phyloP scores from a whole-genome alignment of 2,888 invertebrate species.

The Meganola albula region DNA sequence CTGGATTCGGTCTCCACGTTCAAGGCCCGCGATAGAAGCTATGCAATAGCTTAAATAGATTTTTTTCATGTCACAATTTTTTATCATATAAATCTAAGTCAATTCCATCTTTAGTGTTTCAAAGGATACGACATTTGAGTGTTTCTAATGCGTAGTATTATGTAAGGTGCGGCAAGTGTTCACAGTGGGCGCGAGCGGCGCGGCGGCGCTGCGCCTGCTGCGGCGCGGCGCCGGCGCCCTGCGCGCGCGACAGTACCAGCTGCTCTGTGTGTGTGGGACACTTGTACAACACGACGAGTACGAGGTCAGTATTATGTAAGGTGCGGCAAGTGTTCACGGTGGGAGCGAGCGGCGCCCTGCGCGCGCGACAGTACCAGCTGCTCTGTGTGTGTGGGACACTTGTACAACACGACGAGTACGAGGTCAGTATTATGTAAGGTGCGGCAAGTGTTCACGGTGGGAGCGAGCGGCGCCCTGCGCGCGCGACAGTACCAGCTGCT shows the following conservation, averaged over 20 bases:
- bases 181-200: conserved; percentile 35
- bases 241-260: conserved; percentile 91
- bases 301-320: conserved; percentile 71
- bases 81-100: too few relatives aligned
- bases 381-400: not conserved
- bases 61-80: too few relatives aligned
- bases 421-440: not conserved
- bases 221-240: conserved; percentile 86
- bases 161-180: conserved; percentile 50
- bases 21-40: too few relatives aligned
- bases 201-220: conserved; percentile 68
- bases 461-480: too few relatives aligned
- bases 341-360: too few relatives aligned
- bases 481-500: not conserved
- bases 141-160: too few relatives aligned
- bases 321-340: not conserved
- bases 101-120: too few relatives aligned
- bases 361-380: not conserved
- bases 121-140: too few relatives aligned
- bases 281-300: conserved; percentile 85
- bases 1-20: too few relatives aligned
- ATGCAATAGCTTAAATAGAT: too few relatives aligned
- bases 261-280: conserved; percentile 86
- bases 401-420: not conserved
- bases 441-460: not conserved